Conservation (phyloP, 2,888 invertebrate species). For the Eilema depressum region DNA sequence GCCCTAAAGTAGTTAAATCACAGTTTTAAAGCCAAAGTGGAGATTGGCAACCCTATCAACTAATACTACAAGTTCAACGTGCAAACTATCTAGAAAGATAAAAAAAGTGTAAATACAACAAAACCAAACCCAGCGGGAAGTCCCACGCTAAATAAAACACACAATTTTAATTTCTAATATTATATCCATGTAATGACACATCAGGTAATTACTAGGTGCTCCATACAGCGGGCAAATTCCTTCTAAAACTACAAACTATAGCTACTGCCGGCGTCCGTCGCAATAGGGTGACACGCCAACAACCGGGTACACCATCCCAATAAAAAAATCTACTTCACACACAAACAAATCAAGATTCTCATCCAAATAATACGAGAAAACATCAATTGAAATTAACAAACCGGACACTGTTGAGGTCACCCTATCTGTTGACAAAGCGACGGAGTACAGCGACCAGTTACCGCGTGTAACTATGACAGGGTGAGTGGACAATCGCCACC, state of each 20-base stretch:
- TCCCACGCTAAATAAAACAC: constrained; percentile 85
- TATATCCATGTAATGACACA: constrained; percentile 85
- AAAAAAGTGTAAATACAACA: constrained; percentile 54
- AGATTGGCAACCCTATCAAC: constrained; percentile 52
- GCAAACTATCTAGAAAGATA: constrained; percentile 63
- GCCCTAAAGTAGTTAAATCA: constrained; percentile 52
- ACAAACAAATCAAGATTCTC: constrained; percentile 30
- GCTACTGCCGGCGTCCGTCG: constrained; percentile 69
- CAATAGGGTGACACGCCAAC: constrained; percentile 44
- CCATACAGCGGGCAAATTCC: constrained; percentile 81
- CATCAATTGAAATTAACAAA: constrained; percentile 11
- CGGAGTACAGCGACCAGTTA: constrained; percentile 66
- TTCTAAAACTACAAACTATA: constrained; percentile 72
- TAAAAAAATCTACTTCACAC: constrained; percentile 36
- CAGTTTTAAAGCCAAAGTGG: constrained; percentile 53
- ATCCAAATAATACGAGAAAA: constrained; percentile 21
- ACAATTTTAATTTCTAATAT: constrained; percentile 79
- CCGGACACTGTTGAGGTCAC: constrained; percentile 12
- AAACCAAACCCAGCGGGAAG: constrained; percentile 69
- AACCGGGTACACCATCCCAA: constrained; percentile 40
- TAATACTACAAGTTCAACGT: constrained; percentile 59
- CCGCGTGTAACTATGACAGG: constrained; percentile 74
- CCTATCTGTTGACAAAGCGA: constrained; percentile 23
- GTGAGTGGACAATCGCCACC: constrained; percentile 62
- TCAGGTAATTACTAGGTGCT: constrained; percentile 80